Evolutionary conservation across 1,140 invertebrate genomes (phyloP).

Genomic region (Delia radicum): DNA sequence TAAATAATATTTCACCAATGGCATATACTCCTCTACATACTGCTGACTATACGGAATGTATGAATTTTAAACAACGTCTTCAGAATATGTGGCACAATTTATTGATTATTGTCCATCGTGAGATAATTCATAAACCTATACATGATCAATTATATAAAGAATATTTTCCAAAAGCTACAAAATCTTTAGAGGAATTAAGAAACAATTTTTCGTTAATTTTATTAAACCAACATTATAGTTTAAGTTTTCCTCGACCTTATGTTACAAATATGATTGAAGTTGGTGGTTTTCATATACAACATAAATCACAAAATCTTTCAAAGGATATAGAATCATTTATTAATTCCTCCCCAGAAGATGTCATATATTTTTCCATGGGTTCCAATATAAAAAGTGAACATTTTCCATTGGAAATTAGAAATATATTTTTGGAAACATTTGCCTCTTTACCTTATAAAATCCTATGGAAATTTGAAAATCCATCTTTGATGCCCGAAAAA

Average conservation of each 20-base stretch:
- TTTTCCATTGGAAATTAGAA: constrained; percentile 58
- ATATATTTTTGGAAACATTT: constrained; percentile 54
- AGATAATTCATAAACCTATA: constrained; percentile 31
- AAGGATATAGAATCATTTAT: constrained; percentile 59
- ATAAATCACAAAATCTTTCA: constrained; percentile 48
- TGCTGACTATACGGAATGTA: constrained; percentile 42
- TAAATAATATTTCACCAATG: constrained; percentile 50
- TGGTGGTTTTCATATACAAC: constrained; percentile 61
- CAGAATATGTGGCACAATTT: constrained; percentile 48
- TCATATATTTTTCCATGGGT: constrained; percentile 67
- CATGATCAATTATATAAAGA: constrained; percentile 32
- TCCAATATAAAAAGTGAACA: constrained; percentile 62
- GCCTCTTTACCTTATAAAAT: constrained; percentile 59
- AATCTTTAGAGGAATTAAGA: constrained; percentile 31
- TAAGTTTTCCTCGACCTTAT: constrained; percentile 37
- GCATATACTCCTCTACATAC: constrained; percentile 52
- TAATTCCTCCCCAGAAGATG: constrained; percentile 59
- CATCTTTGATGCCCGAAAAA: constrained; percentile 55
- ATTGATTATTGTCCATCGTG: constrained; percentile 31
- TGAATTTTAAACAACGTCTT: constrained; percentile 57
- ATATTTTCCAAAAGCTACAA: constrained; percentile 37
- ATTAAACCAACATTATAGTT: constrained; percentile 44
- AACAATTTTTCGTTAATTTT: constrained; percentile 38
- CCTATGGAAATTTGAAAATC: constrained; percentile 62
- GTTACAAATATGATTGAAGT: constrained; percentile 53